Conservation (phyloP, 2,888 invertebrate genomes). For the Mellilla xanthometata region DNA sequence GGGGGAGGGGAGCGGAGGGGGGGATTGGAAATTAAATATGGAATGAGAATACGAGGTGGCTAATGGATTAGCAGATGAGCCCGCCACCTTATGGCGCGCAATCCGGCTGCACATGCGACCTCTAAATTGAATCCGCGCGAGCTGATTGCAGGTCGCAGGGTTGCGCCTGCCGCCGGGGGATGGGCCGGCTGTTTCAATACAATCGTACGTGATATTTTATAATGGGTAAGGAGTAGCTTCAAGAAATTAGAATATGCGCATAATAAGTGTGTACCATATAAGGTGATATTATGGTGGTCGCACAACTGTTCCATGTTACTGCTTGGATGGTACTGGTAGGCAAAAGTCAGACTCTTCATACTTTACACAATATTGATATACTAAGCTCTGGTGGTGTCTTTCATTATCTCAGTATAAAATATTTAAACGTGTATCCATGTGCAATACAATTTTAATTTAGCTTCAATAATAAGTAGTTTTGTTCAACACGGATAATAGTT, state of each 20-base stretch:
- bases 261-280: not conserved
- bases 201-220: too few species aligned
- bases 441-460: too few species aligned
- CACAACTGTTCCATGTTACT: slow-evolving; percentile 40
- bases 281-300: slow-evolving; percentile 43
- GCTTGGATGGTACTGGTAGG: slow-evolving; percentile 30
- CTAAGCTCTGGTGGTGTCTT: too few species aligned
- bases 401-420: too few species aligned
- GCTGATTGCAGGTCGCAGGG: slow-evolving; percentile 29
- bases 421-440: too few species aligned
- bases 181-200: too few species aligned
- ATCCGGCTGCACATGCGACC: slow-evolving; percentile 68
- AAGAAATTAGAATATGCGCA: too few species aligned
- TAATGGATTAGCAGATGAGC: slow-evolving; percentile 78
- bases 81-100: slow-evolving; percentile 66
- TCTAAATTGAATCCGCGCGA: slow-evolving; percentile 47
- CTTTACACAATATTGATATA: too few species aligned
- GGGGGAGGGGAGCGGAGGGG: slow-evolving; percentile 32
- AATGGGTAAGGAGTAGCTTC: too few species aligned
- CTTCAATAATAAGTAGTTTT: too few species aligned
- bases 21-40: slow-evolving; percentile 69
- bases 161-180: too few species aligned
- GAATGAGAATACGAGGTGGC: slow-evolving; percentile 65
- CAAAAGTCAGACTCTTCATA: not conserved
- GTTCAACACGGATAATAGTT: too few species aligned